Evolutionary conservation across 1,140 invertebrate species (phyloP).

Genomic region (Limonius californicus): DNA sequence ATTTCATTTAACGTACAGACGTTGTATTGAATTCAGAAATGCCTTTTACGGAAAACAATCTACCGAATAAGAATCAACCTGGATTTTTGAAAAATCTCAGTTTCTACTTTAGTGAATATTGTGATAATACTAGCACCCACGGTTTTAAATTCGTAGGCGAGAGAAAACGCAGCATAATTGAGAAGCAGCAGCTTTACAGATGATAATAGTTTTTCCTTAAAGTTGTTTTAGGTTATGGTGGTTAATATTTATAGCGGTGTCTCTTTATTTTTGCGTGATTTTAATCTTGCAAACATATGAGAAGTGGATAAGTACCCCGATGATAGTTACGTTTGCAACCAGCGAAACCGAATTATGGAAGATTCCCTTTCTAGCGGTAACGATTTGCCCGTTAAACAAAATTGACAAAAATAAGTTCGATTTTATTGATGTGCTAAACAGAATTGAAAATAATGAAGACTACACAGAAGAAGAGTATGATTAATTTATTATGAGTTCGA

Average conservation of each 20-base stretch:
- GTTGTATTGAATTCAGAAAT: too few species aligned
- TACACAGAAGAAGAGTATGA: too few species aligned
- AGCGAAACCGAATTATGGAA: slow-evolving; percentile 54
- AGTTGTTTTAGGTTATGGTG: slow-evolving; percentile 51
- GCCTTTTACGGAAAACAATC: too few species aligned
- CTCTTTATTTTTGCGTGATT: slow-evolving; percentile 48
- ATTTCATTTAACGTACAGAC: too few species aligned
- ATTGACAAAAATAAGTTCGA: slow-evolving; percentile 28
- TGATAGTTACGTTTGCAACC: slow-evolving; percentile 56
- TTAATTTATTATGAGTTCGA: too few species aligned
- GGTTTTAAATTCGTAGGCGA: slow-evolving; percentile 47
- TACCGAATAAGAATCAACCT: too few species aligned
- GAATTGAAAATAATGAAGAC: too few species aligned
- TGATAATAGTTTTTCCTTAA: background rate
- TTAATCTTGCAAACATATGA: slow-evolving; percentile 53
- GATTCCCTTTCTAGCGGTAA: slow-evolving; percentile 56
- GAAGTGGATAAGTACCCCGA: slow-evolving; percentile 55
- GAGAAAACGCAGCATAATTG: slow-evolving; percentile 27
- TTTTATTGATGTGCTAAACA: slow-evolving; percentile 30
- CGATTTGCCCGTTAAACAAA: slow-evolving; percentile 53
- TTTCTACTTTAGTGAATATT: slow-evolving; percentile 38
- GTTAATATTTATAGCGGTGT: slow-evolving; percentile 49
- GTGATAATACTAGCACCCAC: slow-evolving; percentile 44
- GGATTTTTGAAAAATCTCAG: slow-evolving; percentile 6
- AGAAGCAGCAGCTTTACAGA: slow-evolving; percentile 25